phyloP scores from a whole-genome alignment of 2,113 vertebrate species.

The Tychaedon coryphoeus region DNA sequence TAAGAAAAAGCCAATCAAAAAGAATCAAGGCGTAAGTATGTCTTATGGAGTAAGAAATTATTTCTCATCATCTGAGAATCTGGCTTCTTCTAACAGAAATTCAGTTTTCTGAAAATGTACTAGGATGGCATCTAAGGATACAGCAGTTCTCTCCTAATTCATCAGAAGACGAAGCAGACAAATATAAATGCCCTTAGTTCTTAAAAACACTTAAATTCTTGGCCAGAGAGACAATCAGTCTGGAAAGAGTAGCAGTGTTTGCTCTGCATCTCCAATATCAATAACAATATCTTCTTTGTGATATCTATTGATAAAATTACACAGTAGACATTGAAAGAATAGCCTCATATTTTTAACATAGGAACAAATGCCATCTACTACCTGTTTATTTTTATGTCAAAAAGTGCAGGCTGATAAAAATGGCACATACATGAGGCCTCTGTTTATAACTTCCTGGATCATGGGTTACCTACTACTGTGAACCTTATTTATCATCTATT shows the following conservation, averaged over 20 bases:
- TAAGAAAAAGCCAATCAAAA: background rate
- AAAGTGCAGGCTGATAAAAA: background rate
- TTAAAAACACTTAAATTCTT: background rate
- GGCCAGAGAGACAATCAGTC: background rate
- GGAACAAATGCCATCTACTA: background rate
- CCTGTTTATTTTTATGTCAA: background rate
- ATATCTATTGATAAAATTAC: background rate
- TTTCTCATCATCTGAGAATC: background rate
- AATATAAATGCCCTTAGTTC: background rate
- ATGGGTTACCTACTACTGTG: background rate
- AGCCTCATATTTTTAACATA: background rate
- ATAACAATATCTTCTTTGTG: background rate
- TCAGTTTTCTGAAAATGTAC: background rate
- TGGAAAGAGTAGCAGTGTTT: background rate
- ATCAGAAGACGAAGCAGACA: background rate
- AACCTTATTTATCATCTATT: background rate
- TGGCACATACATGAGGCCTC: background rate
- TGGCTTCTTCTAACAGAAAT: background rate
- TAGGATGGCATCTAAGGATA: background rate
- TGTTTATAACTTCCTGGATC: background rate
- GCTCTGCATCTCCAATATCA: background rate
- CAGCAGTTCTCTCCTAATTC: background rate
- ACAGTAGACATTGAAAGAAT: background rate
- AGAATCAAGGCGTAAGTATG: background rate
- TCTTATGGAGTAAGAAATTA: background rate